Evolutionary conservation across 2,797 vertebrate genomes (phyloP), one percentile per base, ranked within the genome.

Genomic region (Pseudomugil gertrudae): DNA sequence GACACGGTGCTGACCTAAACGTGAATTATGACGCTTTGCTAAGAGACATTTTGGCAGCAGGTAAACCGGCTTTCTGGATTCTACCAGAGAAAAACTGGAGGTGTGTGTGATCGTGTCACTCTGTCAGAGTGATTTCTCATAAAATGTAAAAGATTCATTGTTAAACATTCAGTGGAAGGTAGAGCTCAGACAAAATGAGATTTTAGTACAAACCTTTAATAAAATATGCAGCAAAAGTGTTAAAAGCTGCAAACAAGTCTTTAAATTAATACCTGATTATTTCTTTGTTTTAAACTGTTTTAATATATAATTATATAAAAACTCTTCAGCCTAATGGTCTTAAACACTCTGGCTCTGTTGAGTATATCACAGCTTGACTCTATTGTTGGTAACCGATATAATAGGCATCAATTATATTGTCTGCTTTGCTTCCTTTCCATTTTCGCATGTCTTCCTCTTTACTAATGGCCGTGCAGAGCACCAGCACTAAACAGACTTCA

Each of bases 371-470:
- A 35, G 19, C 26, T 69, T 63, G 45, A 75, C 64, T 63, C 66
- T 71, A 76, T 43, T 65, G 26, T 52, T 29, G 17, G n/a, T 52
- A 40, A 74, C 30, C 32, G 65, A 69, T 73, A 47, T 70, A 48
- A 48, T 70, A 80, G 57, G 43, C 51, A 78, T 63, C 62, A 74
- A 74, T 81, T 81, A 67, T 48, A 9, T 43, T 4, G 63, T 63
- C 64, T 72, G 32, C 58, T 73, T 81, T 47, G 58, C 71, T 76
- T 83, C 78, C 66, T 79, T 48, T 77, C 68, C 66, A 72, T 79
- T 76, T 76, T 40, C 54, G 27, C 19, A 36, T 62, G 55, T 57
- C 59, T 43, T 51, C 35, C 10, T 54, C 36, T n/a, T 15, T 67
- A 50, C 68, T 79, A 69, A 80, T 74, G 66, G 40, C 3, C 6